phyloP scores from a whole-genome alignment of 2,888 invertebrate genomes.

The Xylota sylvarum region DNA sequence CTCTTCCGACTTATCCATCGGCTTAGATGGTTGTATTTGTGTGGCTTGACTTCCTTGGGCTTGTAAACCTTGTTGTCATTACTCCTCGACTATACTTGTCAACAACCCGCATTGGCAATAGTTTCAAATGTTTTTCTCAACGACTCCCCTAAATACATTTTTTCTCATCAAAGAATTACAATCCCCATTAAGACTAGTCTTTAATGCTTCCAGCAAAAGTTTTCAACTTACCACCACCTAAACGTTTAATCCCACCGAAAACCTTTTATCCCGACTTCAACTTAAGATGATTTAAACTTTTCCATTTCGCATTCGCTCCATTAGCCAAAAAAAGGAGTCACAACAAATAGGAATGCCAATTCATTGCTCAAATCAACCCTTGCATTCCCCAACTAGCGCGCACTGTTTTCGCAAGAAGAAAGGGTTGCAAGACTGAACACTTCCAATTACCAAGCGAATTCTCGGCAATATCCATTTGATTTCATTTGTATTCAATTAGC shows the following conservation, averaged over 20 bases:
- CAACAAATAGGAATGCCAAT: conserved; percentile 65
- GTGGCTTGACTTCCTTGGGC: too few relatives aligned
- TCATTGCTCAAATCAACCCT: conserved; percentile 40
- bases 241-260: neutral
- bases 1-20: too few relatives aligned
- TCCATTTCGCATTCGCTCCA: conserved; percentile 56
- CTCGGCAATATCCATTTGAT: conserved; percentile 76
- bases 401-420: conserved; percentile 32
- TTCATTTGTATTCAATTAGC: conserved; percentile 81
- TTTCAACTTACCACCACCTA: neutral
- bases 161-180: too few relatives aligned
- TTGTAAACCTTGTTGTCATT: too few relatives aligned
- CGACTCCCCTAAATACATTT: too few relatives aligned
- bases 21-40: too few relatives aligned
- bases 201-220: neutral
- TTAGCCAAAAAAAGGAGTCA: conserved; percentile 62
- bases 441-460: conserved; percentile 54
- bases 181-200: too few relatives aligned
- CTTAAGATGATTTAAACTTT: conserved; percentile 58
- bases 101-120: too few relatives aligned
- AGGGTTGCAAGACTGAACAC: conserved; percentile 40
- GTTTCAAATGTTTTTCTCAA: too few relatives aligned
- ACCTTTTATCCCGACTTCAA: conserved; percentile 17
- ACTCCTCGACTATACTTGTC: too few relatives aligned
- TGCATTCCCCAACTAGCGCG: neutral